Conservation (phyloP, 2,888 invertebrate species). For the Cheilosia vulpina region DNA sequence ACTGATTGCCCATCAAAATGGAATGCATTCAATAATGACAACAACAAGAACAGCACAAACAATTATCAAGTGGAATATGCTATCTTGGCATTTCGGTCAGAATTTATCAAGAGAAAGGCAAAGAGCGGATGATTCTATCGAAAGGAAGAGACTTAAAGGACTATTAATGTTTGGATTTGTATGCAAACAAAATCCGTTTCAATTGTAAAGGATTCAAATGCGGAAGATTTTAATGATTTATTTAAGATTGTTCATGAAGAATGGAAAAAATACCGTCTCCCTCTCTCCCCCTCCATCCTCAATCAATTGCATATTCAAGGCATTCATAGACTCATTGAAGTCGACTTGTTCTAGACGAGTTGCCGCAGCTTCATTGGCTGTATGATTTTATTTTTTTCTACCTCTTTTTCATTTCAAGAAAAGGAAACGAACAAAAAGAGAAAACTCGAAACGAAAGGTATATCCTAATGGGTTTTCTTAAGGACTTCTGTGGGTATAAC, state of each 20-base stretch:
- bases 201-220: constrained; percentile 66
- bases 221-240: constrained; percentile 75
- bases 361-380: background rate
- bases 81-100: constrained; percentile 36
- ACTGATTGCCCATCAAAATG: constrained; percentile 53
- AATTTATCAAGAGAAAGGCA: constrained; percentile 15
- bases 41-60: constrained; percentile 16
- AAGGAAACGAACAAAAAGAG: background rate
- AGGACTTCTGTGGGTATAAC: background rate
- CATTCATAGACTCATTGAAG: constrained; percentile 9
- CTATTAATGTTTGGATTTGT: constrained; percentile 67
- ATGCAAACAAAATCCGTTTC: constrained; percentile 62
- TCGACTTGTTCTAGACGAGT: constrained; percentile 29
- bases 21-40: constrained; percentile 50
- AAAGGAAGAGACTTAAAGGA: constrained; percentile 61
- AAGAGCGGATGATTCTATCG: constrained; percentile 5
- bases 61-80: constrained; percentile 43
- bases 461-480: constrained; percentile 35
- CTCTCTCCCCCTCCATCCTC: background rate
- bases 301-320: constrained; percentile 54
- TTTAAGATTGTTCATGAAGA: constrained; percentile 49
- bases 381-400: background rate
- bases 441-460: constrained; percentile 9
- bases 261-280: constrained; percentile 18
- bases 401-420: background rate